Evolutionary conservation across 2,113 vertebrate genomes (phyloP).

Genomic region (Myrmophylax atrothorax): DNA sequence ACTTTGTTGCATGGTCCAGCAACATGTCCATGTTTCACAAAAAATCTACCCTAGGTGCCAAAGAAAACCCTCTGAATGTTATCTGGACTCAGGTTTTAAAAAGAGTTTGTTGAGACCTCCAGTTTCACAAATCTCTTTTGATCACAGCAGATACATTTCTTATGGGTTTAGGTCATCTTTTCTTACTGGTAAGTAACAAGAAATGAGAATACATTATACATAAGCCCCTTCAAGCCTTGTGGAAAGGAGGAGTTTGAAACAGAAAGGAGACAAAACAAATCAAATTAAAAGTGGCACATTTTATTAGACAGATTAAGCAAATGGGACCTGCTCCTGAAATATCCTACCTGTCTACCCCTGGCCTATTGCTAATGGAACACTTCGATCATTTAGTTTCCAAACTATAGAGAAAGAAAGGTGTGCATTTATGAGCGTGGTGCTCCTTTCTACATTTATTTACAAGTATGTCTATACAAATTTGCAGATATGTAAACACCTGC

Average conservation of each 20-base stretch:
- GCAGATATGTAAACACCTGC: constrained; percentile 63
- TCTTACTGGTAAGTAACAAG: background rate
- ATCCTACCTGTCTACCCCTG: background rate
- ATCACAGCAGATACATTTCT: background rate
- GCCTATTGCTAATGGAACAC: background rate
- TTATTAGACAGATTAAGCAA: background rate
- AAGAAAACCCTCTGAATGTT: background rate
- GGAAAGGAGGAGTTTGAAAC: background rate
- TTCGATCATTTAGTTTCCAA: background rate
- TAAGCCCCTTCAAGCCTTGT: background rate
- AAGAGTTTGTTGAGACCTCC: background rate
- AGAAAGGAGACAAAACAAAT: background rate
- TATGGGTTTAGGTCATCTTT: background rate
- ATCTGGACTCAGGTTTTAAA: background rate
- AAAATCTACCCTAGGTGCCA: background rate
- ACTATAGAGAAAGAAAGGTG: background rate
- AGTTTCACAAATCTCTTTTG: background rate
- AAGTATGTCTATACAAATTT: constrained; percentile 50
- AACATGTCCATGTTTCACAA: background rate
- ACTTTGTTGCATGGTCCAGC: background rate
- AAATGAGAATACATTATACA: background rate
- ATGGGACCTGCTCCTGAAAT: background rate
- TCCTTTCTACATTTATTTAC: constrained; percentile 50
- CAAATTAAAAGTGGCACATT: background rate
- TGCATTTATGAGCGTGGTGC: background rate